Base-by-base conservation (phyloP, 2,888 invertebrate genomes). In the Cotesia congregata region DNA sequence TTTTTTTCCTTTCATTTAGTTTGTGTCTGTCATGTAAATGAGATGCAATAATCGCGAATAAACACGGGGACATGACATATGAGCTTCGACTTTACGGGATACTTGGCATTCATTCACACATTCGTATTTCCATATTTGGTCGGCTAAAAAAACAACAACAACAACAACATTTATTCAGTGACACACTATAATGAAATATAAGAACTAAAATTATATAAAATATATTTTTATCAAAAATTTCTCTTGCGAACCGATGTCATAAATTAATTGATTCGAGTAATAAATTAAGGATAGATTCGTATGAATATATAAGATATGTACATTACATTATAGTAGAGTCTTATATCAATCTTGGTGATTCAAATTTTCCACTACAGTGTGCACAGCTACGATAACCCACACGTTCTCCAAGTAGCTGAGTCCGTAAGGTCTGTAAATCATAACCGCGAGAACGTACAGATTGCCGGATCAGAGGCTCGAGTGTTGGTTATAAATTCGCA, bases 41-140 rank as follows among this genome's bases (percentile, higher is more conserved):
- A 86, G 83, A 84, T 78, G 80, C 83, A 81, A 83, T 84, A 85
- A 86, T 84, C 82, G 82, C 79, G 78, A 74, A 75, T 80, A n/a
- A 72, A 73, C 39, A 61, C 20, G 20, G 39, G 50, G 59, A 59
- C 50, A 67, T 73, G 72, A 73, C 65, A 59, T 20, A 73, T 73
- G 41, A 65, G 40, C 65, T 67, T 20, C 30, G 17, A 41, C 12
- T 59, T 73, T 59, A 73, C 39, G 61, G 20, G 67, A 59, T 50
- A 61, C 68, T 60, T 30, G 68, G 60, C 68, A 65, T 67, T 67
- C 17, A 73, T 73, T 67, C 65, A 67, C 65, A 73, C 67, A 67
- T 50, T 67, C 65, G 39, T 73, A 73, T 67, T 50, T 41, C 30
- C 30, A 50, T 73, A 15, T 64, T 50, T 70, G 70, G 70, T 70